A percentile compares a stretch with the other conserved stretches of the same genome.
phyloP scores from a whole-genome alignment of 2,113 vertebrate species.

The Zosterops hypoxanthus region DNA sequence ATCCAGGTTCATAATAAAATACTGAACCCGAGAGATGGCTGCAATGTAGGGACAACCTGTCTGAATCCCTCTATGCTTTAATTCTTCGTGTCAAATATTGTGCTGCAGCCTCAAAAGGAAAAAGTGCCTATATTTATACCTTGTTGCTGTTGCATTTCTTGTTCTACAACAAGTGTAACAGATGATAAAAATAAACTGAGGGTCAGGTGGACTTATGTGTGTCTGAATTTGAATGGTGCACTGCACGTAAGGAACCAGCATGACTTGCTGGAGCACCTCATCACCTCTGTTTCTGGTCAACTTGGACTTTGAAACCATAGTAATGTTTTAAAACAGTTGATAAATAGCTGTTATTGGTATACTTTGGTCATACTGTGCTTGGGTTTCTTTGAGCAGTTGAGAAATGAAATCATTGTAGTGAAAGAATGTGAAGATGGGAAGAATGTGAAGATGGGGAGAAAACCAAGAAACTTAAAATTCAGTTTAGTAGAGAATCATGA shows the following conservation, averaged over 20 bases:
- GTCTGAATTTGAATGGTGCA: rapidly evolving
- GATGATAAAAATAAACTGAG: background rate
- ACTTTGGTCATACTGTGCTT: background rate
- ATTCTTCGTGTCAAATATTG: background rate
- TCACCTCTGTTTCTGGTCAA: background rate
- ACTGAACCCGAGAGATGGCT: background rate
- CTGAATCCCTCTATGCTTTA: background rate
- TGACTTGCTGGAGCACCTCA: background rate
- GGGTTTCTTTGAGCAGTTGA: background rate
- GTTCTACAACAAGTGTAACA: background rate
- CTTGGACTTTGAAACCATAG: background rate
- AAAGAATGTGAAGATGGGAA: background rate
- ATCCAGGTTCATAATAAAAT: background rate
- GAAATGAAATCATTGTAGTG: background rate
- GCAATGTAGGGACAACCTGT: background rate
- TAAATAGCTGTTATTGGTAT: background rate
- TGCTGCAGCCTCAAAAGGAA: background rate
- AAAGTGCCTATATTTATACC: rapidly evolving
- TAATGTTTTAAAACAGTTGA: background rate
- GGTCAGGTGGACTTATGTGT: background rate
- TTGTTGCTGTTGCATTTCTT: background rate
- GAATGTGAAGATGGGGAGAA: background rate
- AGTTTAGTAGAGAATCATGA: background rate
- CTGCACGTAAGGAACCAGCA: background rate
- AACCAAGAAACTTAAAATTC: background rate